A percentile compares a stretch with the other conserved stretches of the same genome.
These are phyloP conservation scores for Cacajao melanocephalus DNA, from an alignment of 2,797 vertebrate genomes.

Conservation along the genomic window DNA sequence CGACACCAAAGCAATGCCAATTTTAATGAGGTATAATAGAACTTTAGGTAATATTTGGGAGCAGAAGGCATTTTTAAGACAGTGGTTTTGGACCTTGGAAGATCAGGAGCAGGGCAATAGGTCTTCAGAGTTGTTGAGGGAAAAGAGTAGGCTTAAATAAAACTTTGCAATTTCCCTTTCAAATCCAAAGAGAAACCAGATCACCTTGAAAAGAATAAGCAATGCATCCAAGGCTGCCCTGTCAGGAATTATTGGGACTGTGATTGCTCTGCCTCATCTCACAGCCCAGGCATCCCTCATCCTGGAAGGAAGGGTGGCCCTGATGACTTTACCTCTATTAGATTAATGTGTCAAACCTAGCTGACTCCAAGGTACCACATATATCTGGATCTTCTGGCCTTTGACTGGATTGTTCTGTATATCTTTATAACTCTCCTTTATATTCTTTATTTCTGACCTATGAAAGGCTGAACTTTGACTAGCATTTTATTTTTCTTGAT, in stretches of 20 bases:
- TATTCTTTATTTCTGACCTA: neutral
- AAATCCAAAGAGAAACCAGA: neutral
- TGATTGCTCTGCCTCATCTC: no score
- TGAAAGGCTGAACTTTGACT: neutral
- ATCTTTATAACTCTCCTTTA: neutral
- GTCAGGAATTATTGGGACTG: neutral
- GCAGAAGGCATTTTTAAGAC: neutral
- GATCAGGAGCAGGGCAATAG: neutral
- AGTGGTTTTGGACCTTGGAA: neutral
- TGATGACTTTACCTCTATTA: neutral
- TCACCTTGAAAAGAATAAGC: neutral
- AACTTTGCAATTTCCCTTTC: neutral
- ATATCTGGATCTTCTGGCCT: neutral
- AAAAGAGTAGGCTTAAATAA: neutral
- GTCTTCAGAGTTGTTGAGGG: neutral
- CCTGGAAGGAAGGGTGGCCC: rapidly evolving
- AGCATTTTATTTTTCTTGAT: neutral
- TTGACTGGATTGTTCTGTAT: neutral
- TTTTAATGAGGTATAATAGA: neutral
- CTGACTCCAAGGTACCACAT: no score
- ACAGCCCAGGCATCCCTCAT: rapidly evolving
- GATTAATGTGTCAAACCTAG: neutral
- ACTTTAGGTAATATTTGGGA: neutral
- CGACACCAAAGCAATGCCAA: neutral
- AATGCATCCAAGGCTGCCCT: no score